A percentile compares a stretch with the other conserved stretches of the same genome.
Conservation (phyloP, 1,140 invertebrate genomes). For the Drosophila kanapiae region DNA sequence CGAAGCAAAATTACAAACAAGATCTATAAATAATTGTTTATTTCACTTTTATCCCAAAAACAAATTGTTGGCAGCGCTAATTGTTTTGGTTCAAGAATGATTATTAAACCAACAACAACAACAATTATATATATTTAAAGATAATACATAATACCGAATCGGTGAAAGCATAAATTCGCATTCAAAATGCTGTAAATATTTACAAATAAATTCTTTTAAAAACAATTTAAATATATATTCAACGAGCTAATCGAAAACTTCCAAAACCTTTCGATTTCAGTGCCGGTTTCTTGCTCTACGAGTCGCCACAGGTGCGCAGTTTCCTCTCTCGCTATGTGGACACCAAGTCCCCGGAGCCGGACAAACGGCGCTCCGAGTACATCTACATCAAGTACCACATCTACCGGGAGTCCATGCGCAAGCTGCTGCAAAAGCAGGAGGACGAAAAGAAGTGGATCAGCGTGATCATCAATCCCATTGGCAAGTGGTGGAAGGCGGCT, state of each 20-base stretch:
- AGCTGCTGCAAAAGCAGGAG: slow-evolving; percentile 75
- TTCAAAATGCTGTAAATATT: background rate
- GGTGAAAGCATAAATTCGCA: background rate
- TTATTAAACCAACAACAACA: slow-evolving; percentile 14
- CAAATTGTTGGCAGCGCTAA: slow-evolving; percentile 7
- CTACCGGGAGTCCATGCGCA: slow-evolving; percentile 83
- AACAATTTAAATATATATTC: background rate
- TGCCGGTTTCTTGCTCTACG: slow-evolving; percentile 76
- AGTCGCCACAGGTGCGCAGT: slow-evolving; percentile 66
- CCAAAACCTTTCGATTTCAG: slow-evolving; percentile 44
- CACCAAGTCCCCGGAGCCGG: slow-evolving; percentile 66
- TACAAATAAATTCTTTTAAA: background rate
- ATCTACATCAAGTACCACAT: slow-evolving; percentile 85
- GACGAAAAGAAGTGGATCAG: slow-evolving; percentile 84
- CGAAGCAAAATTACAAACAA: background rate
- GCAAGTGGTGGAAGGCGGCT: slow-evolving; percentile 85
- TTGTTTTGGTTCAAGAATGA: background rate
- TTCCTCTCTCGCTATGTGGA: slow-evolving; percentile 71
- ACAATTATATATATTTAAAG: background rate
- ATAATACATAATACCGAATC: background rate
- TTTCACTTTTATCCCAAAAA: slow-evolving; percentile 20
- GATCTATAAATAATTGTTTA: slow-evolving; percentile 20
- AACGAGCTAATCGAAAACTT: background rate
- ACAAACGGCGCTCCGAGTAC: slow-evolving; percentile 81
- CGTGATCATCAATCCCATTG: slow-evolving; percentile 83